These are phyloP conservation scores for Teleopsis dalmanni DNA, from an alignment of 1,140 invertebrate species.

Conservation along the genomic window DNA sequence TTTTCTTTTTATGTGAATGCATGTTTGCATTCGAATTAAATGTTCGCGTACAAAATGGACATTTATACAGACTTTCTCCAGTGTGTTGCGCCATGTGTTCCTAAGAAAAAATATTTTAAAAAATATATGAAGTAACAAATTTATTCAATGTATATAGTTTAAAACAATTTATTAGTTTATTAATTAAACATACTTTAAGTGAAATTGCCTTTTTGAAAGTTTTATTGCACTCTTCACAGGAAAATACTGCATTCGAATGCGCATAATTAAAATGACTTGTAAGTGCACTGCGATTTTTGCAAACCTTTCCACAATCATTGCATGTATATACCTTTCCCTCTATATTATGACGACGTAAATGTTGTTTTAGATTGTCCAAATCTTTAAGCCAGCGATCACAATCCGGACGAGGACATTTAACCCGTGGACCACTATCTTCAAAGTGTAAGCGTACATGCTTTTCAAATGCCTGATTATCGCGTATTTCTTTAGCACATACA, in stretches of 20 bases:
- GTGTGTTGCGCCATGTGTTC: conserved; percentile 42
- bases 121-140: not conserved
- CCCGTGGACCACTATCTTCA: conserved; percentile 34
- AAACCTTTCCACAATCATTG: conserved; percentile 32
- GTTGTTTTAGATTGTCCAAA: conserved; percentile 34
- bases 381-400: conserved; percentile 41
- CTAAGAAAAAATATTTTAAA: conserved; percentile 14
- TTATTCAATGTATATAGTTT: not conserved
- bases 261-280: conserved; percentile 37
- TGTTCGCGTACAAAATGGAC: conserved; percentile 36
- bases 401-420: conserved; percentile 33
- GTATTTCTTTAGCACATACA: conserved; percentile 38
- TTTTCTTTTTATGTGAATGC: conserved; percentile 41
- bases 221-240: conserved; percentile 39
- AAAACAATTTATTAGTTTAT: not conserved
- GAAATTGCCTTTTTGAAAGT: conserved; percentile 41
- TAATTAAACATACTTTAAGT: conserved; percentile 21
- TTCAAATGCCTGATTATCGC: conserved; percentile 37
- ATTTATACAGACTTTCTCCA: conserved; percentile 37
- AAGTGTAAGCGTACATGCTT: conserved; percentile 39
- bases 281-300: conserved; percentile 34
- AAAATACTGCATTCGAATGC: conserved; percentile 34
- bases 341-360: conserved; percentile 33
- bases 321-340: conserved; percentile 32
- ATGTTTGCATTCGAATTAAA: conserved; percentile 42